phyloP scores from a whole-genome alignment of 2,113 vertebrate genomes.

The Deroptyus accipitrinus region DNA sequence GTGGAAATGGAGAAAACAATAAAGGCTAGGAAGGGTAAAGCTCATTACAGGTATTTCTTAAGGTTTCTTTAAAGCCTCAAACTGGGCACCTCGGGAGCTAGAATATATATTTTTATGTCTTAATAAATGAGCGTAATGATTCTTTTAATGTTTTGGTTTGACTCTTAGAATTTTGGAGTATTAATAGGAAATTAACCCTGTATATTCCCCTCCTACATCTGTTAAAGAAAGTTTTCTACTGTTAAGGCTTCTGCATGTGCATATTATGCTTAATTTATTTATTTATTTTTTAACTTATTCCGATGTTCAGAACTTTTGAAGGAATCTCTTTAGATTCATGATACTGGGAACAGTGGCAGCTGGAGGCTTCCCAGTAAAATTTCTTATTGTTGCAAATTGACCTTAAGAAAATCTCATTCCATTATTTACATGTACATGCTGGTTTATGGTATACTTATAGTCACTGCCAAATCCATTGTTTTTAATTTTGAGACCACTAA shows the following conservation, averaged over 20 bases:
- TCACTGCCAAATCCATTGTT: neutral
- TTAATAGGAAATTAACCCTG: conserved; percentile 29
- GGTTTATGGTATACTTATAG: neutral
- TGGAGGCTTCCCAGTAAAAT: neutral
- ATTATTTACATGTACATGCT: neutral
- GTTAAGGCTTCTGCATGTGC: neutral
- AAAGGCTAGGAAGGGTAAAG: neutral
- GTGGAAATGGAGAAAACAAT: neutral
- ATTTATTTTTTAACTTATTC: neutral
- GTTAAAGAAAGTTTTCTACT: neutral
- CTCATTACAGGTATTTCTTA: neutral
- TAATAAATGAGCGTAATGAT: conserved; percentile 17
- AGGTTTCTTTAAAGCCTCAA: neutral
- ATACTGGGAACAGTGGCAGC: neutral
- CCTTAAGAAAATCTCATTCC: neutral
- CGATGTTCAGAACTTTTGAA: neutral
- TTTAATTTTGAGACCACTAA: neutral
- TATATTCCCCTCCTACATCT: neutral
- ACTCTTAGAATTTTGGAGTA: neutral
- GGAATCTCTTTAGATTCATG: neutral
- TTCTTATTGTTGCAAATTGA: neutral
- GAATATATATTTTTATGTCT: neutral
- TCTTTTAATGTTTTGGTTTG: conserved; percentile 7
- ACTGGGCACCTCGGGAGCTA: neutral
- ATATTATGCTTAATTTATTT: neutral